These are phyloP conservation scores for Rhombomys opimus DNA, from an alignment of 2,113 vertebrate species.

Conservation along the genomic window DNA sequence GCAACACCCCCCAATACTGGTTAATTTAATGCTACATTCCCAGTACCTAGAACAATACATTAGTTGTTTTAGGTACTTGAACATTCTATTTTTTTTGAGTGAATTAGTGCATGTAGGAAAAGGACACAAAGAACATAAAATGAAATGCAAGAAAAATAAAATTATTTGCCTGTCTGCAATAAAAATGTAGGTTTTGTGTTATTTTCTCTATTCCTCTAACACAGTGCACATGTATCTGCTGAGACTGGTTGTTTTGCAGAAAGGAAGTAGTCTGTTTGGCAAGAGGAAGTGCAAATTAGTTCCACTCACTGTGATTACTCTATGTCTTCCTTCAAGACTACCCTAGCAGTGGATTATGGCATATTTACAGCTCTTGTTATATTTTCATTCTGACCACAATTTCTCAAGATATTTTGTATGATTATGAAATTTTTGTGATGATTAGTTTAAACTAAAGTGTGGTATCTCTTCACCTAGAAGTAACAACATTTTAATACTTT, in stretches of 20 bases:
- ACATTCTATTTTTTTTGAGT: slow-evolving; percentile 52
- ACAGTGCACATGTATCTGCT: background rate
- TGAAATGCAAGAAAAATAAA: background rate
- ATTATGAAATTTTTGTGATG: background rate
- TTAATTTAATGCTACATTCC: background rate
- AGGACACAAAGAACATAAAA: background rate
- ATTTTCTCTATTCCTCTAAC: background rate
- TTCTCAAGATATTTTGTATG: background rate
- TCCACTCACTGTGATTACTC: background rate
- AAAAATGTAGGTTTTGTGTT: background rate
- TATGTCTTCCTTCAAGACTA: background rate
- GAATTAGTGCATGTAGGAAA: background rate
- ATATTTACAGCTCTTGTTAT: background rate
- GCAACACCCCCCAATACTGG: background rate
- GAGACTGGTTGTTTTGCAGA: background rate
- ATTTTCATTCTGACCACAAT: background rate
- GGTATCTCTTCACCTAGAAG: slow-evolving; percentile 8
- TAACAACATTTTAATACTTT: background rate
- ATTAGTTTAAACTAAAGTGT: slow-evolving; percentile 2
- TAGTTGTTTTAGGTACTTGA: background rate
- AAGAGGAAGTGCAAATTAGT: background rate
- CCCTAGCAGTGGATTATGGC: background rate
- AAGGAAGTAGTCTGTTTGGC: background rate
- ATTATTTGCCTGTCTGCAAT: background rate
- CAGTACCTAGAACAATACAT: background rate